phyloP scores from a whole-genome alignment of 2,888 invertebrate genomes.

The Argyresthia goedartella region DNA sequence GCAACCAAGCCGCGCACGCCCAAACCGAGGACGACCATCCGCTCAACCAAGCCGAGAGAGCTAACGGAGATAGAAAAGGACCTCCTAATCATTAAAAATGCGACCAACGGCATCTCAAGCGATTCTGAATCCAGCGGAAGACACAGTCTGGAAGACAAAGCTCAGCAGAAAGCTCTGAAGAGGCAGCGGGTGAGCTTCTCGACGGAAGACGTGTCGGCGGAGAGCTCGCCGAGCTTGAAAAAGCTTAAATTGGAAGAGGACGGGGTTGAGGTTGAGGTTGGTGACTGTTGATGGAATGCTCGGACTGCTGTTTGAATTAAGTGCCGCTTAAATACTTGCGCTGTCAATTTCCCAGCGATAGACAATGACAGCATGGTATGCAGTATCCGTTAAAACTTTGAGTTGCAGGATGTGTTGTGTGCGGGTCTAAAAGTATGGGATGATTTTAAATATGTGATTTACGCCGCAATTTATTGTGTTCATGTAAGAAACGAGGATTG shows the following conservation, averaged over 20 bases:
- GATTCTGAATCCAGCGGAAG: constrained; percentile 33
- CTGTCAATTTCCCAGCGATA: no score
- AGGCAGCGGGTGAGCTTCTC: constrained; percentile 35
- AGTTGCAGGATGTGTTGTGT: no score
- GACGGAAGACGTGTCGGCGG: constrained; percentile 23
- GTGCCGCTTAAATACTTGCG: no score
- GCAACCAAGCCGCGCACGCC: constrained; percentile 32
- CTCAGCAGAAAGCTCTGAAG: constrained; percentile 21
- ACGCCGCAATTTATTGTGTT: no score
- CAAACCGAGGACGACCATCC: not conserved
- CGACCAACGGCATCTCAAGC: constrained; percentile 39
- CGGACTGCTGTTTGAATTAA: no score
- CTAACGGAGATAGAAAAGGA: constrained; percentile 58
- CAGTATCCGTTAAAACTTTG: no score
- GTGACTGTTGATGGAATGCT: no score
- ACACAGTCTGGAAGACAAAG: constrained; percentile 19
- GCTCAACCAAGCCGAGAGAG: constrained; percentile 34
- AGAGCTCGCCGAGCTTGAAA: constrained; percentile 17
- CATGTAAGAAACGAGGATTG: no score
- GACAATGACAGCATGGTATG: no score
- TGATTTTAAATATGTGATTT: no score
- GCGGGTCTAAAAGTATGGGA: no score
- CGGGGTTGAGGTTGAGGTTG: no score
- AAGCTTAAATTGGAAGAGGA: constrained; percentile 17
- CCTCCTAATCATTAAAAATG: constrained; percentile 49